These are phyloP conservation scores for Hycleus phaleratus DNA, from an alignment of 1,140 invertebrate species.

Conservation along the genomic window DNA sequence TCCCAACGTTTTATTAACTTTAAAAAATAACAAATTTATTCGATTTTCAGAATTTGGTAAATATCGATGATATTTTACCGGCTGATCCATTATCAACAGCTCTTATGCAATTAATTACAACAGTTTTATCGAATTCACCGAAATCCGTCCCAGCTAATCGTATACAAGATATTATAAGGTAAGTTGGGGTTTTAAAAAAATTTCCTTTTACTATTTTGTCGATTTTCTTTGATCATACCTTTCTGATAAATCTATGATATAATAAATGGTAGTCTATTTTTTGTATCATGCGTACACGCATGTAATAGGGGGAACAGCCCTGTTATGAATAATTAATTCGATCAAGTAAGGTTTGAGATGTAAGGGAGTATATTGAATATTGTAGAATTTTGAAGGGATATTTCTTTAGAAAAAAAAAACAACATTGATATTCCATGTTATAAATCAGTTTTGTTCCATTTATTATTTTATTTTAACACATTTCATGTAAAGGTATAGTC, in stretches of 20 bases:
- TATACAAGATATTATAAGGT: conserved; percentile 45
- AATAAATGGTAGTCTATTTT: conserved; percentile 1
- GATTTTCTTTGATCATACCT: neutral
- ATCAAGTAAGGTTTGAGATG: conserved; percentile 2
- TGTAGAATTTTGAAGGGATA: neutral
- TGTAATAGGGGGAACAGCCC: conserved; percentile 2
- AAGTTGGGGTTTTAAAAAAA: conserved; percentile 18
- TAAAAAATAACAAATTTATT: neutral
- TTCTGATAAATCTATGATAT: conserved; percentile 5
- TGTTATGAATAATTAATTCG: conserved; percentile 15
- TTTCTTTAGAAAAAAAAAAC: neutral
- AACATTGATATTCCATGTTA: neutral
- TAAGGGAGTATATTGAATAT: neutral
- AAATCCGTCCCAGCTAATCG: conserved; percentile 28
- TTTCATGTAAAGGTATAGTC: neutral
- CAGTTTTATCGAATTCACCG: conserved; percentile 36
- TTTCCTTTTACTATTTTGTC: neutral
- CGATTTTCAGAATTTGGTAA: conserved; percentile 23
- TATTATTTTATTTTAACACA: neutral
- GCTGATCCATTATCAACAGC: conserved; percentile 39
- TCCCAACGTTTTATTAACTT: neutral
- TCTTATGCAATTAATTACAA: conserved; percentile 40
- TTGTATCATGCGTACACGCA: neutral
- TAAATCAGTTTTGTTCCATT: neutral
- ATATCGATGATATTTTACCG: conserved; percentile 33